Evolutionary conservation across 1,140 invertebrate genomes (phyloP).

Genomic region (Pachypeltis micranthus): DNA sequence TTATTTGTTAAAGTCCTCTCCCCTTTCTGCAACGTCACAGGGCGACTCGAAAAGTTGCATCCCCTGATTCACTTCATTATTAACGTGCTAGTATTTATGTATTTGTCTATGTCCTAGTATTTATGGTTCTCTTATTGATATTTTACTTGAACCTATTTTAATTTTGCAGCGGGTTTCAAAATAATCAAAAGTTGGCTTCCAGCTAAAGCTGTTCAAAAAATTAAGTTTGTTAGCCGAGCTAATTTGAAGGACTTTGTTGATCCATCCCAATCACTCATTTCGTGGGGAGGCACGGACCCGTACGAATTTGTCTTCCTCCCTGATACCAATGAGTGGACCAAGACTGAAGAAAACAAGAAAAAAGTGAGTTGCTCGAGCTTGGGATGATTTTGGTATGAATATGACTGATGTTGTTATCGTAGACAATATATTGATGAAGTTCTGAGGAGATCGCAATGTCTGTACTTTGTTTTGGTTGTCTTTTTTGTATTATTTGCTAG

Average conservation of each 20-base stretch:
- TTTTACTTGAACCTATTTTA: conserved; percentile 22
- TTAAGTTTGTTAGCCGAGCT: conserved; percentile 75
- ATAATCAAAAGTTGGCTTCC: conserved; percentile 82
- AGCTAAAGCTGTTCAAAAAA: conserved; percentile 74
- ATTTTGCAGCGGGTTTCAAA: conserved; percentile 72
- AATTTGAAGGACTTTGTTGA: conserved; percentile 64
- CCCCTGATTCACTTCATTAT: too few species aligned
- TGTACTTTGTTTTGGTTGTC: too few species aligned
- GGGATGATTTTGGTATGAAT: too few species aligned
- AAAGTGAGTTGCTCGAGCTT: not conserved
- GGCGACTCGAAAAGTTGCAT: too few species aligned
- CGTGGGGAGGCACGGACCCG: conserved; percentile 76
- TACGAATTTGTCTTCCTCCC: conserved; percentile 60
- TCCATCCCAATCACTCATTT: conserved; percentile 55
- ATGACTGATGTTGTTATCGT: too few species aligned
- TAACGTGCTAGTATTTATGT: too few species aligned
- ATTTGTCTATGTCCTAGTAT: too few species aligned
- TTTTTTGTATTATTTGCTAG: too few species aligned
- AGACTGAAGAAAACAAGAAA: not conserved
- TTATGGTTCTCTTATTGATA: conserved; percentile 1
- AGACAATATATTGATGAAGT: too few species aligned
- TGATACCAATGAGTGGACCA: conserved; percentile 26
- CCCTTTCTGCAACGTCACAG: too few species aligned
- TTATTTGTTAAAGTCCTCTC: too few species aligned
- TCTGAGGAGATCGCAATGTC: too few species aligned